Evolutionary conservation across 64 coral and sea anemone species (phyloP), one percentile per base, ranked within the genome.

Genomic region (Montipora efflorescens): DNA sequence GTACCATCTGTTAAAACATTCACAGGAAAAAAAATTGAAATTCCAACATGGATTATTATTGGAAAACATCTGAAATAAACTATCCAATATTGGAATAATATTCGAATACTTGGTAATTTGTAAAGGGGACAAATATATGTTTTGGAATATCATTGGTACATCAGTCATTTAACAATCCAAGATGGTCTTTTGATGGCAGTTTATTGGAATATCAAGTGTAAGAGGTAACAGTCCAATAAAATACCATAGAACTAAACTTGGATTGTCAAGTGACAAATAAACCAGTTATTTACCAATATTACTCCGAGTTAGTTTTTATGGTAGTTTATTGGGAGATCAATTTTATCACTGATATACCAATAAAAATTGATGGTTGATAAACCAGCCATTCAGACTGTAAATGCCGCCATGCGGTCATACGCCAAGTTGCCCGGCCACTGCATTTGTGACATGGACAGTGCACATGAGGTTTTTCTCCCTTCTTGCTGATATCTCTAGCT

Each of bases 131-230:
- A 16, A 15, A n/a, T n/a, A 49, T 12, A 5, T 47, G 47, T 15
- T 50, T 48, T 78, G 76, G 43, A 78, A 78, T 16, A 78, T 48
- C 47, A 48, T 78, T 78, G 47, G 76, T 78, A 78, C 50, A 78
- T 47, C 1, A 78, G 14, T 48, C 43, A 78, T 78, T 78, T 78
- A 14, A 78, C 0, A 78, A 78, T 49, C 76, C 76, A 78, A 78
- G 76, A 16, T 78, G 36, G 76, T 48, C 47, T 78, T 78, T 78
- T 47, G 76, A 78, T 78, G 76, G n/a, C n/a, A n/a, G n/a, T n/a
- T n/a, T n/a, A n/a, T n/a, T n/a, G n/a, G n/a, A n/a, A n/a, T n/a
- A n/a, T n/a, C n/a, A n/a, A n/a, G n/a, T n/a, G n/a, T n/a, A n/a
- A n/a, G n/a, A n/a, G n/a, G n/a, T n/a, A n/a, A n/a, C n/a, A n/a